Percentiles rank a stretch among this genome's conserved stretches.
phyloP scores from a whole-genome alignment of 2,888 invertebrate species.

The Diabrotica balteata region DNA sequence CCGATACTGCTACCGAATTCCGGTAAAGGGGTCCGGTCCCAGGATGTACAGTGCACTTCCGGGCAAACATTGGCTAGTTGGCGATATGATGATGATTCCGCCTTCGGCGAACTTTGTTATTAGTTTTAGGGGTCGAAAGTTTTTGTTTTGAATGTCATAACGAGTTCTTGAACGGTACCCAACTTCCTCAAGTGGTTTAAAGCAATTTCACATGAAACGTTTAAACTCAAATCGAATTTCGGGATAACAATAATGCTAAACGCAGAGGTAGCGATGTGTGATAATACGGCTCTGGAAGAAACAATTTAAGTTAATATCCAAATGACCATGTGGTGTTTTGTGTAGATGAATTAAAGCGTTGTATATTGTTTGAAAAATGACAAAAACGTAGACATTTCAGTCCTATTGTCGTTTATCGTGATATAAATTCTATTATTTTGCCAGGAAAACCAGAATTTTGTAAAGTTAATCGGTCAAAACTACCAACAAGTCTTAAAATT shows the following conservation, averaged over 20 bases:
- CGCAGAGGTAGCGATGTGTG: not conserved
- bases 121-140: constrained; percentile 20
- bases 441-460: too few relatives aligned
- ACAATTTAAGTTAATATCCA: too few relatives aligned
- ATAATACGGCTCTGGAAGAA: not conserved
- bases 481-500: too few relatives aligned
- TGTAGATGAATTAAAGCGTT: too few relatives aligned
- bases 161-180: constrained; percentile 18
- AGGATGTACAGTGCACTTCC: constrained; percentile 46
- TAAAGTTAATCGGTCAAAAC: too few relatives aligned
- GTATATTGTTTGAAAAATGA: too few relatives aligned
- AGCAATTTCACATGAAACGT: constrained; percentile 20
- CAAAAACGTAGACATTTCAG: too few relatives aligned
- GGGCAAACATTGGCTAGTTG: constrained; percentile 30
- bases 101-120: constrained; percentile 21
- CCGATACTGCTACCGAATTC: constrained; percentile 53
- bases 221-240: constrained; percentile 7
- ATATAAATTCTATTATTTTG: too few relatives aligned
- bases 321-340: too few relatives aligned
- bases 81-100: constrained; percentile 25
- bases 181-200: constrained; percentile 20
- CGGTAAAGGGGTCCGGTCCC: constrained; percentile 51
- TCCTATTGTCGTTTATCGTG: too few relatives aligned
- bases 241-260: not conserved
- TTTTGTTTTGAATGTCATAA: constrained; percentile 22